Conservation (phyloP, 2,113 vertebrate species). For the Toxostoma redivivum region DNA sequence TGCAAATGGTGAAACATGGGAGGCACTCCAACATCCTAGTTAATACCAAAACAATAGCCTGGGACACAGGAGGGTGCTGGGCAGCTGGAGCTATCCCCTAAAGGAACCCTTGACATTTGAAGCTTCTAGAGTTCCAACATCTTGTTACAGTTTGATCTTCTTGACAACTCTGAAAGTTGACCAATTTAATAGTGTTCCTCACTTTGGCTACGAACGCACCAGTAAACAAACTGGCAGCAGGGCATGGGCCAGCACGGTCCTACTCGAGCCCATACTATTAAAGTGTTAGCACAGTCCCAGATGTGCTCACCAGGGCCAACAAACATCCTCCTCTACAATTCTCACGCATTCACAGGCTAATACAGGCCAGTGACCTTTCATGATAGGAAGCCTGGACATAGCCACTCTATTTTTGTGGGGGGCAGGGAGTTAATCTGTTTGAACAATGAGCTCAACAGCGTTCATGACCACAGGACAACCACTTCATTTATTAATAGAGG, state of each 20-base stretch:
- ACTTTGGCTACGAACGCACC: neutral
- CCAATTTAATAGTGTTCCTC: neutral
- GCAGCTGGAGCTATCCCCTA: neutral
- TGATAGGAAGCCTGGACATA: constrained; percentile 4
- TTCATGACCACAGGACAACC: neutral
- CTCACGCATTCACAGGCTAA: neutral
- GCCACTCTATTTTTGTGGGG: neutral
- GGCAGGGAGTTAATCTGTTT: neutral
- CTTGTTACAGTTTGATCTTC: neutral
- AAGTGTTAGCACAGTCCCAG: neutral
- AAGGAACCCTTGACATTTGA: neutral
- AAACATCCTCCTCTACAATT: neutral
- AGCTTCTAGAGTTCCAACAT: neutral
- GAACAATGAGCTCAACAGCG: constrained; percentile 12
- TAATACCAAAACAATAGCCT: constrained; percentile 11
- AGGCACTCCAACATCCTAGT: neutral
- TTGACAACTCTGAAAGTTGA: neutral
- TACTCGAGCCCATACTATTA: accelerated
- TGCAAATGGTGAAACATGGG: neutral
- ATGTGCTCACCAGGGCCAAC: neutral
- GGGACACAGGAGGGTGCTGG: neutral
- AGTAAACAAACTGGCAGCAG: neutral
- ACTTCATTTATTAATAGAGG: constrained; percentile 21
- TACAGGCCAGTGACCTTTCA: constrained; percentile 10
- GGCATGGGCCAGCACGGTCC: neutral